These are phyloP conservation scores for Hyla sarda DNA, from an alignment of 2,113 vertebrate genomes.

Conservation along the genomic window DNA sequence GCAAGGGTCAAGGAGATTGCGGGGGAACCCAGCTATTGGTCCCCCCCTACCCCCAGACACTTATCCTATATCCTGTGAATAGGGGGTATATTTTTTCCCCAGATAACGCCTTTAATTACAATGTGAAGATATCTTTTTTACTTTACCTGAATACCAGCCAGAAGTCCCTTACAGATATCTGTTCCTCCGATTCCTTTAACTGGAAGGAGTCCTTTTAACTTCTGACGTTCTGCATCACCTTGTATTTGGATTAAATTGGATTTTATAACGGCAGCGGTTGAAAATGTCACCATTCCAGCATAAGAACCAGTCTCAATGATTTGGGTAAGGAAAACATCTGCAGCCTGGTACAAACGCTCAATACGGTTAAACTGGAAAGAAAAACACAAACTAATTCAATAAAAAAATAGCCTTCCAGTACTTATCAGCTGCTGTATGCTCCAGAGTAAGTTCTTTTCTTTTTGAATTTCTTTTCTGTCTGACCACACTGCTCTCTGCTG, in stretches of 20 bases:
- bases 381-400: background rate
- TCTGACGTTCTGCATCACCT: background rate
- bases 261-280: background rate
- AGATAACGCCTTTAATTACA: too few relatives aligned
- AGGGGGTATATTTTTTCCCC: too few relatives aligned
- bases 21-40: too few relatives aligned
- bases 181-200: conserved; percentile 58
- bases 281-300: conserved; percentile 72
- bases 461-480: too few relatives aligned
- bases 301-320: conserved; percentile 68
- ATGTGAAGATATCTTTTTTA: background rate
- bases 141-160: conserved; percentile 66
- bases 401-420: too few relatives aligned
- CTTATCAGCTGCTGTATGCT: too few relatives aligned
- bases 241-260: conserved; percentile 59
- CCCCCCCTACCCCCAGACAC: too few relatives aligned
- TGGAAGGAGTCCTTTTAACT: conserved; percentile 63
- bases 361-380: conserved; percentile 60
- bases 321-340: conserved; percentile 67
- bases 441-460: too few relatives aligned
- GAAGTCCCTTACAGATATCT: conserved; percentile 66
- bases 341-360: conserved; percentile 64
- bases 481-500: too few relatives aligned
- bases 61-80: too few relatives aligned
- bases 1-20: too few relatives aligned